Conservation (phyloP, 92 coral and sea anemone species). For the Porites lobata region DNA sequence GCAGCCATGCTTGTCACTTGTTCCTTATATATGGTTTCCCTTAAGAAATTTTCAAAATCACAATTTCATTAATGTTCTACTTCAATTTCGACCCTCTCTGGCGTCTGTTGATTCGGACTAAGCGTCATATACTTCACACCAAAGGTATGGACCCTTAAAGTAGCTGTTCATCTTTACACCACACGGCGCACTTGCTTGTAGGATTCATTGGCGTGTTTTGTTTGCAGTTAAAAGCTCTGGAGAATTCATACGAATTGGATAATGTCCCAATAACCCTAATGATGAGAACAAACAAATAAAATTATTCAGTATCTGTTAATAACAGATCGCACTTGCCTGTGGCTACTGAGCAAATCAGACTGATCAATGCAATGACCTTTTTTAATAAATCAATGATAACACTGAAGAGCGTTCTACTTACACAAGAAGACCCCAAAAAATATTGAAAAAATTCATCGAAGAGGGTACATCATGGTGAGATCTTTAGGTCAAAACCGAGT, state of each 20-base stretch:
- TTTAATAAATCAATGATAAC: too few relatives aligned
- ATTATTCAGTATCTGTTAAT: background rate
- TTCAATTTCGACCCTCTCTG: background rate
- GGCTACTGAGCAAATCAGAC: too few relatives aligned
- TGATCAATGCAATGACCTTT: too few relatives aligned
- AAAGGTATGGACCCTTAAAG: background rate
- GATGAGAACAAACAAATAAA: background rate
- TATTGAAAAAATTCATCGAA: too few relatives aligned
- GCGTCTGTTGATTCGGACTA: background rate
- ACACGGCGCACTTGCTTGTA: constrained; percentile 78
- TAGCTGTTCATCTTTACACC: constrained; percentile 71
- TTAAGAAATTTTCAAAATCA: too few relatives aligned
- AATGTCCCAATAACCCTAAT: constrained; percentile 87
- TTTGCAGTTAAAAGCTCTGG: constrained; percentile 82
- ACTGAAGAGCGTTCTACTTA: too few relatives aligned
- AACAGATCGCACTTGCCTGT: background rate
- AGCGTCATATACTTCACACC: too few relatives aligned
- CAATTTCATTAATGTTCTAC: background rate
- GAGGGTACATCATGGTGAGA: too few relatives aligned
- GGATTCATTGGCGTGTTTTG: constrained; percentile 80
- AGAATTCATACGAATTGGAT: constrained; percentile 86
- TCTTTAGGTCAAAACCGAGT: too few relatives aligned
- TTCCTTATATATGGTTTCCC: background rate
- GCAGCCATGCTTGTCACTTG: too few relatives aligned
- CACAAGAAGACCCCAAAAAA: too few relatives aligned